Evolutionary conservation across 1,140 invertebrate species (phyloP).

Genomic region (Apocrypta bakeri): DNA sequence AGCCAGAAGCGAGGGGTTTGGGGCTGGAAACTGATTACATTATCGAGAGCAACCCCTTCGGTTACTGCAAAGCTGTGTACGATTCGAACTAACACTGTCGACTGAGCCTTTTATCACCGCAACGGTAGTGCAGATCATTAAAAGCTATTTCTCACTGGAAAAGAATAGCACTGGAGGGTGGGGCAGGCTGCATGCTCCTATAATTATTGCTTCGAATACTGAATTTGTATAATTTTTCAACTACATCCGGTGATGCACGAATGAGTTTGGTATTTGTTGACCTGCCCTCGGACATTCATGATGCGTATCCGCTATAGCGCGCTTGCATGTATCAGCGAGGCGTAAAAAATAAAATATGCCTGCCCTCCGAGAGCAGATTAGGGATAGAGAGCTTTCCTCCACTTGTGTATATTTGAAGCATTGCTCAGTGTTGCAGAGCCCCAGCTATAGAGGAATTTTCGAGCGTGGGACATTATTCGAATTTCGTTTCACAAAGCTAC

Average conservation of each 20-base stretch:
- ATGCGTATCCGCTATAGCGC: no score
- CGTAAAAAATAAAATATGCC: no score
- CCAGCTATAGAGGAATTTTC: slow-evolving; percentile 33
- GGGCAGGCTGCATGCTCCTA: neutral
- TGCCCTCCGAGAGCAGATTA: no score
- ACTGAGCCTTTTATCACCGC: slow-evolving; percentile 49
- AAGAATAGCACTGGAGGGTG: slow-evolving; percentile 54
- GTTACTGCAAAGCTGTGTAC: slow-evolving; percentile 54
- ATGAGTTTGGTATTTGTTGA: no score
- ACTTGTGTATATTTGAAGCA: slow-evolving; percentile 11
- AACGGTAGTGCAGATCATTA: slow-evolving; percentile 59
- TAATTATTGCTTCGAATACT: slow-evolving; percentile 33
- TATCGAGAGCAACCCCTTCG: slow-evolving; percentile 56
- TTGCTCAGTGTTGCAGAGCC: neutral
- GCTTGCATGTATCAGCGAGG: no score
- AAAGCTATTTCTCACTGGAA: slow-evolving; percentile 58
- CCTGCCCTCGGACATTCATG: no score
- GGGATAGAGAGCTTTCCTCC: no score
- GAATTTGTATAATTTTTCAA: slow-evolving; percentile 41
- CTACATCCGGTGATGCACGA: no score
- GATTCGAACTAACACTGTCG: slow-evolving; percentile 55
- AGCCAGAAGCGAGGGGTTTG: no score
- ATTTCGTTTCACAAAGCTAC: slow-evolving; percentile 58
- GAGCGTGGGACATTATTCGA: slow-evolving; percentile 59
- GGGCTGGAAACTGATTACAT: slow-evolving; percentile 62